Evolutionary conservation across 2,113 vertebrate genomes (phyloP).

Genomic region (Erythrolamprus reginae): DNA sequence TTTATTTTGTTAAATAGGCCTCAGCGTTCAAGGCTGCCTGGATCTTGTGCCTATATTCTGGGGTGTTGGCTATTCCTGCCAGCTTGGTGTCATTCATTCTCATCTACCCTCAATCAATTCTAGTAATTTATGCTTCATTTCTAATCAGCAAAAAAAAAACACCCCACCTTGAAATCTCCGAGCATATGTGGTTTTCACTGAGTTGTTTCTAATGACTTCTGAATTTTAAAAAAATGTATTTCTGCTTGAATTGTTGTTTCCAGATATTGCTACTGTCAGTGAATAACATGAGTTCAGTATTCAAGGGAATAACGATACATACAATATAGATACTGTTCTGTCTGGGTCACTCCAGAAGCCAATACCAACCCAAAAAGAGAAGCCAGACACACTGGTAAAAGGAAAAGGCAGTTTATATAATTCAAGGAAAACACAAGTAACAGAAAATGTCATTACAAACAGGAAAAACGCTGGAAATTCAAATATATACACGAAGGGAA

Average conservation of each 20-base stretch:
- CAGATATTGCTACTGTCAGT: background rate
- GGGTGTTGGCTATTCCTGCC: background rate
- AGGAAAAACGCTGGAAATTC: no score
- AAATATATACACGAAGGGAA: no score
- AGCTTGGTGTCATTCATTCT: background rate
- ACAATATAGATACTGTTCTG: background rate
- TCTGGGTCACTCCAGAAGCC: no score
- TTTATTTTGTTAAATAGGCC: background rate
- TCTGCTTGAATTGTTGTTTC: background rate
- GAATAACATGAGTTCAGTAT: background rate
- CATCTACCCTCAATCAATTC: background rate
- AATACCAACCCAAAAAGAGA: no score
- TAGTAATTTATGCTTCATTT: background rate
- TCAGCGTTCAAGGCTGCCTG: background rate
- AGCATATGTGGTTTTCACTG: background rate
- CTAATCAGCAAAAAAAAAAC: background rate
- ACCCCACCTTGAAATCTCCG: background rate
- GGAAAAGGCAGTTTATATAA: no score
- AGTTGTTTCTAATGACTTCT: background rate
- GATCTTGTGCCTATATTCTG: background rate
- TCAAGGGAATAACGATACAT: background rate
- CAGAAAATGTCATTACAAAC: no score
- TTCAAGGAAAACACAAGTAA: no score
- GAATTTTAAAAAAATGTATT: background rate
- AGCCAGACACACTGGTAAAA: no score